Conservation (phyloP, 2,113 vertebrate species). For the Hoplias malabaricus region DNA sequence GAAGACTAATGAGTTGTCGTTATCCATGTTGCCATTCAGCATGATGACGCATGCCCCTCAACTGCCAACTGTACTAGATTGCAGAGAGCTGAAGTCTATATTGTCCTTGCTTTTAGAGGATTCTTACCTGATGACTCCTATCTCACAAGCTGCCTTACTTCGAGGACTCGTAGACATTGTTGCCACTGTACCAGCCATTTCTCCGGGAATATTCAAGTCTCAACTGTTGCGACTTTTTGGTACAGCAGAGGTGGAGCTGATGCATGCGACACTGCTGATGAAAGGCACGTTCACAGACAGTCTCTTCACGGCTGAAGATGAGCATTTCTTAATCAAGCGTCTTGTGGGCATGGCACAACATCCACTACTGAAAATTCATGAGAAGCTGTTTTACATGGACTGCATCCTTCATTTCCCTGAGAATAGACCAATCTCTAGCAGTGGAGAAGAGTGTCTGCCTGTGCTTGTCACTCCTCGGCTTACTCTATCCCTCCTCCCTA, state of each 20-base stretch:
- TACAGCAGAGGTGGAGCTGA: constrained; percentile 73
- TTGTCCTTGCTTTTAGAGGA: constrained; percentile 81
- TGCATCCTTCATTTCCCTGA: constrained; percentile 86
- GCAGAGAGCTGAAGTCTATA: constrained; percentile 78
- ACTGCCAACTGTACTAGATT: constrained; percentile 73
- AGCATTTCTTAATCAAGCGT: constrained; percentile 79
- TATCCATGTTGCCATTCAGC: constrained; percentile 55
- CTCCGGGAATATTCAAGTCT: constrained; percentile 80
- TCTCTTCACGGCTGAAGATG: constrained; percentile 85
- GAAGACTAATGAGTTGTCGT: constrained; percentile 53
- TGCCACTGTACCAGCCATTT: constrained; percentile 78
- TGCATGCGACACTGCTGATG: constrained; percentile 81
- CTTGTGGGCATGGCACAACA: constrained; percentile 82
- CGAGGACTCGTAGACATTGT: constrained; percentile 79
- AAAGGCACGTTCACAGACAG: constrained; percentile 86
- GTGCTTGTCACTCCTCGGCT: constrained; percentile 78
- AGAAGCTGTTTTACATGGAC: constrained; percentile 84
- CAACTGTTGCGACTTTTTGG: constrained; percentile 85
- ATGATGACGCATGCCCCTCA: constrained; percentile 60
- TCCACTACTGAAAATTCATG: constrained; percentile 68
- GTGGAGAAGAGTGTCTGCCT: constrained; percentile 74
- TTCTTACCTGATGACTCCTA: constrained; percentile 80
- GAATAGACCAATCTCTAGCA: constrained; percentile 80
- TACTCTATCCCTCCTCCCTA: constrained; percentile 74
- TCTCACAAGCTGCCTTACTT: constrained; percentile 78